Base-by-base conservation (phyloP, 2,888 invertebrate species). In the Lasiommata megera region DNA sequence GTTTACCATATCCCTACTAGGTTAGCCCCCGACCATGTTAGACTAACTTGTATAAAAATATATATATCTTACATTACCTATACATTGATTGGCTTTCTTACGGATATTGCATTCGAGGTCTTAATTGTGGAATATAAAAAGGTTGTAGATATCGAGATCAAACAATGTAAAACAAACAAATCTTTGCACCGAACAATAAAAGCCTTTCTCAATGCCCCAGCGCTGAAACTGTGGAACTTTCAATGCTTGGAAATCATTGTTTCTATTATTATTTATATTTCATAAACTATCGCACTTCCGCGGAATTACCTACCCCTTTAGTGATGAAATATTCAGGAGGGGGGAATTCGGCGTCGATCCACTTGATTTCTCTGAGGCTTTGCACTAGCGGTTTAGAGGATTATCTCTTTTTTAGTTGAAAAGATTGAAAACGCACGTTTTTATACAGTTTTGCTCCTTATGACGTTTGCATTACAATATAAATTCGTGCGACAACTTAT, bases 311-410 rank as follows among this genome's bases (percentile, higher is more conserved):
- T 43, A 56, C 55, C 60, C 56, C n/a, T 59, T 61, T 53, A 40
- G 41, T 54, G 40, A 56, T 64, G 54, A 66, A 67, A 65, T 63
- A 67, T 67, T 66, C 61, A 67, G 59, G 40, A 51, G 34, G 55
- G 53, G 51, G 47, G 58, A 65, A 61, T 62, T 56, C 54, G 52
- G 50, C 54, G 60, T 54, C 48, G 62, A 58, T 66, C 56, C 55
- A 57, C 54, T 57, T 63, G 66, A 67, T 67, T 67, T 67, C 67
- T 66, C 67, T 48, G 56, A 62, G 64, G 67, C 52, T 58, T 47
- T 23, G 48, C 46, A 40, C 52, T 41, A 40, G 34, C 18, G 34
- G 50, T 47, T 56, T 48, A 28, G 47, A 58, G 50, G 46, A 59
- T 62, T 58, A 57, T 60, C 51, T 53, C 17, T 46, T 62, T 59